A percentile compares a stretch with the other conserved stretches of the same genome.
Conservation (phyloP, 1,140 invertebrate genomes). For the Drosophila obscura region DNA sequence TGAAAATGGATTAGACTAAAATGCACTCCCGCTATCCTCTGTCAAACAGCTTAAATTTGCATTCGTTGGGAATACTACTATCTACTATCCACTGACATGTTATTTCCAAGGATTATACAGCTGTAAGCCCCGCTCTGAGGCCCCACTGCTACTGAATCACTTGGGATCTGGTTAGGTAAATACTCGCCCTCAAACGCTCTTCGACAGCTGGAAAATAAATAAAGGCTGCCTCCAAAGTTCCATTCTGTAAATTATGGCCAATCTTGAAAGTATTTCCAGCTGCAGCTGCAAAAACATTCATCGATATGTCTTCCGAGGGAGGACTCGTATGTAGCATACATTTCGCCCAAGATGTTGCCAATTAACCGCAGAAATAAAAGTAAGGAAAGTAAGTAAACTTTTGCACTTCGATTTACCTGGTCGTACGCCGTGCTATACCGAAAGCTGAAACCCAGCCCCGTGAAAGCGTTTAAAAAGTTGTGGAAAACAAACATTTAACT, state of each 20-base stretch:
- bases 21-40: background rate
- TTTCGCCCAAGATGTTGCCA: constrained; percentile 24
- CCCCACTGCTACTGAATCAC: too few relatives aligned
- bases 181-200: too few relatives aligned
- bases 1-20: constrained; percentile 56
- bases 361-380: constrained; percentile 24
- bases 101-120: constrained; percentile 30
- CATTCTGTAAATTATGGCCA: too few relatives aligned
- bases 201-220: too few relatives aligned
- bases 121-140: too few relatives aligned
- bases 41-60: constrained; percentile 43
- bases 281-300: too few relatives aligned
- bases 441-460: background rate
- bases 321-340: background rate
- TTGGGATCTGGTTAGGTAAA: too few relatives aligned
- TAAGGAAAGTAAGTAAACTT: constrained; percentile 17
- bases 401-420: constrained; percentile 21
- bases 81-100: too few relatives aligned
- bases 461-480: constrained; percentile 43
- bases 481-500: constrained; percentile 31
- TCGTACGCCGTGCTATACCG: background rate
- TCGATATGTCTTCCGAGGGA: too few relatives aligned
- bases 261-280: too few relatives aligned
- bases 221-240: too few relatives aligned
- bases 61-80: too few relatives aligned